A percentile compares a stretch with the other conserved stretches of the same genome.
Conservation (phyloP, 1,140 invertebrate species). For the Apis mellifera region Amel_HAv3.1 CM009940.2:3110001-3110500, state of each 20-base stretch:
- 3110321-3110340: not conserved
- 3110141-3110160: too few relatives aligned
- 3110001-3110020: not conserved
- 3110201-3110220: too few relatives aligned
- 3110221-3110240: too few relatives aligned
- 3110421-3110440: not conserved
- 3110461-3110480: not conserved
- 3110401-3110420: not conserved
- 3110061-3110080: not conserved
- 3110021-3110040: not conserved
- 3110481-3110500: not conserved
- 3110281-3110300: too few relatives aligned
- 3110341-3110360: not conserved
- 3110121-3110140: too few relatives aligned
- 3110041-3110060: too few relatives aligned
- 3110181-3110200: too few relatives aligned
- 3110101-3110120: not conserved
- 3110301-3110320: too few relatives aligned
- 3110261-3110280: too few relatives aligned
- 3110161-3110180: too few relatives aligned
- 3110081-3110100: not conserved
- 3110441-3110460: not conserved
- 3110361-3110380: not conserved
- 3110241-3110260: too few relatives aligned
- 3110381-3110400: too few relatives aligned